phyloP scores from a whole-genome alignment of 2,113 vertebrate species.

The Dermatemys mawii region DNA sequence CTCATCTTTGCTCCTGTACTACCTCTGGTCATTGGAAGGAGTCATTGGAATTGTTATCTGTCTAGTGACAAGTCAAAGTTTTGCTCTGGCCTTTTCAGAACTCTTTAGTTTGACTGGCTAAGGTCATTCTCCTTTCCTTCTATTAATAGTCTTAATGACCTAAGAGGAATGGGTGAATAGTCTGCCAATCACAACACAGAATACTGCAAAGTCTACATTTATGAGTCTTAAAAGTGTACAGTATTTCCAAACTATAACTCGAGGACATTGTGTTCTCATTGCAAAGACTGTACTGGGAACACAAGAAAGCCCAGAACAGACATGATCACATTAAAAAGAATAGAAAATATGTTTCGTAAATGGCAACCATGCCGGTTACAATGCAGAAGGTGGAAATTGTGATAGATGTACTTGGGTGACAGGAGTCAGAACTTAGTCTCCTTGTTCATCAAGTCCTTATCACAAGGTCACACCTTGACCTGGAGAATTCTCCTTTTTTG shows the following conservation, averaged over 20 bases:
- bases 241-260: not conserved
- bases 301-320: accelerated
- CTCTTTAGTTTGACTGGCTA: not conserved
- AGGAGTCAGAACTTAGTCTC: not conserved
- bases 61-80: not conserved
- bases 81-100: conserved; percentile 2
- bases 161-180: not conserved
- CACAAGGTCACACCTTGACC: not conserved
- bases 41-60: not conserved
- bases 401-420: not conserved
- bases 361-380: accelerated
- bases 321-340: not conserved
- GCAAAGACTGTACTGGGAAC: not conserved
- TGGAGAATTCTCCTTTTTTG: not conserved
- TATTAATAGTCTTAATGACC: not conserved
- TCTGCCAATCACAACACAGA: not conserved
- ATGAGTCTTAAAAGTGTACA: not conserved
- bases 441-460: not conserved
- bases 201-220: not conserved
- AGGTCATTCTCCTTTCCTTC: not conserved
- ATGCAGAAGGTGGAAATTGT: not conserved
- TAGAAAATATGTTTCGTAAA: not conserved
- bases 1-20: not conserved
- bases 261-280: not conserved
- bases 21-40: not conserved